Evolutionary conservation across 1,140 invertebrate genomes (phyloP), one percentile per base, ranked within the genome.

Genomic region (Steinernema feltiae): DNA sequence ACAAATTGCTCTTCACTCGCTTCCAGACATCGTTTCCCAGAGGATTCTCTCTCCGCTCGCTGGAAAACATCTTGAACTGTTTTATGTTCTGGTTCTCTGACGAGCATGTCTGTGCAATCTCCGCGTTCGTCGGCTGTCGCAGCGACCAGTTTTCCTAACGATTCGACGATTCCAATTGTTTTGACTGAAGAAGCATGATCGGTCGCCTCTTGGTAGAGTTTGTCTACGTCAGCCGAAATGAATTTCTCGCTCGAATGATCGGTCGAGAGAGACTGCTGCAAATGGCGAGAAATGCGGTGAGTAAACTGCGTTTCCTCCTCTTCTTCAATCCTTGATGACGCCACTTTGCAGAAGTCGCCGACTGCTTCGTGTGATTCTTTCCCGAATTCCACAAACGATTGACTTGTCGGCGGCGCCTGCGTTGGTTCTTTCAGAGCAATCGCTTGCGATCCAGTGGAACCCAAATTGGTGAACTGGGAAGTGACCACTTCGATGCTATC

Each of bases 291-390:
- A 70, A 75, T 69, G 17, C 46, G 17, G n/a, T 18, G 41, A 0
- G 74, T 32, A 41, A n/a, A 24, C 69, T n/a, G 24, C 69, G 21
- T 30, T 48, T 15, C 48, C 74, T 41, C 35, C 31, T 75, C 31
- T 32, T 30, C 32, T 75, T 70, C 31, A 30, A n/a, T 69, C 53
- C 3, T 63, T 21, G 3, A 27, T 27, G n/a, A n/a, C 15, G 74
- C 30, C 15, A 70, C 46, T 32, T 75, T 75, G 17, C 70, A 32
- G 53, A 63, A 63, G 7, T 63, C 53, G 12, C 12, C 53, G 15
- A 63, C 53, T 63, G 24, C 7, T 15, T 15, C 15, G 53, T 27
- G 12, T 12, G 7, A 7, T 41, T 41, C 35, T 41, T 7, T 41
- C 18, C 35, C 35, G 35, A 7, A 41, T 41, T 41, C 35, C 7